Evolutionary conservation across 2,113 vertebrate species (phyloP), one percentile per base, ranked within the genome.

Genomic region (Rhagologus leucostigma): DNA sequence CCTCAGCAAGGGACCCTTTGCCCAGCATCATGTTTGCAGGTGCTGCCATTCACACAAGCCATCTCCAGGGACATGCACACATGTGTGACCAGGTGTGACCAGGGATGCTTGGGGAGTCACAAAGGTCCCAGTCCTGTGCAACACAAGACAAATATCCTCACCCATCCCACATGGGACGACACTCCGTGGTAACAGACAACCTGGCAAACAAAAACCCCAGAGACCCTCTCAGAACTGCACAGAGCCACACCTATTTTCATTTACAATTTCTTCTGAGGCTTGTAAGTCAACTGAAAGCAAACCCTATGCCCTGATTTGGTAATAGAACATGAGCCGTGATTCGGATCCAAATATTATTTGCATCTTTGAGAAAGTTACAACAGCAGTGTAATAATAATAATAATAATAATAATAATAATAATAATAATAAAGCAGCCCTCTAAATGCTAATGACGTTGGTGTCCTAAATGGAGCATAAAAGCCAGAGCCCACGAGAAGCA

Each of bases 381-480:
- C 83, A 81, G 85, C 41, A 35, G 20, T 62, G 35, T 60, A 71
- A 81, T 69, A 70, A 80, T 37, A 71, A 81, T 69, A 70, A 84
- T n/a, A 83, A 87, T 21, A 16, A 35, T n/a, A 83, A 87, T 21
- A 16, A 35, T 60, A 71, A 81, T 69, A 70, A 80, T 37, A 71
- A 81, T 69, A 70, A 84, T n/a, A 83, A 87, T 21, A 16, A 35
- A n/a, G 71, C 52, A 94, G 59, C 47, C 27, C 52, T 81, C 50
- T 84, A 67, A 85, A 55, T 55, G 59, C 73, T 86, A 70, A 91
- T 89, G 78, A 95, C 6, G 10, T 49, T 44, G 81, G 59, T 93
- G 87, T 73, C 94, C 91, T 93, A 95, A 87, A 90, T 62, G 83
- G 90, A 93, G 91, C 79, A 77, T 65, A 88, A 88, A 68, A 91